Evolutionary conservation across 2,113 vertebrate genomes (phyloP), one percentile per base, ranked within the genome.

Genomic region (Nothobranchius kuhntae): DNA sequence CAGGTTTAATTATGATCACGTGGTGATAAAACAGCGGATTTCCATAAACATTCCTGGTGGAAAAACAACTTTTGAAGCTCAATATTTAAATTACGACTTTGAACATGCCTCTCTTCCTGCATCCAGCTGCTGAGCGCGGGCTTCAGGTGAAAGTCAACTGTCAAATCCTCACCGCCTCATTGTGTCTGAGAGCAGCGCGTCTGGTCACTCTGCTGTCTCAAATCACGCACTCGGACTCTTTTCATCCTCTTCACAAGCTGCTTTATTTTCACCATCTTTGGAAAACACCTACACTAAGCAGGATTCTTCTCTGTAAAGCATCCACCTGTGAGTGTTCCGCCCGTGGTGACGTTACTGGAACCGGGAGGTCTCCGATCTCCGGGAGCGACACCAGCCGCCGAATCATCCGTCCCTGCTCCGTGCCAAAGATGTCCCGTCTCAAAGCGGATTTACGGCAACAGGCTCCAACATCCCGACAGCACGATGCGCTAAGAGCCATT

Each of bases 401-500:
- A 45, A 45, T 13, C 10, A 2, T 45, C 44, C 36, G 30, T 30
- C 61, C 48, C 68, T 47, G 81, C 68, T 45, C 53, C 54, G 53
- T 7, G 67, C 52, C n/a, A 78, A 42, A 73, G 14, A 89, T 89
- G 89, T 71, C 85, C 83, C 82, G 85, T 66, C 77, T 85, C 9
- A 85, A 87, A 82, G 74, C 55, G 89, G 87, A 89, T 86, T 68
- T 81, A 73, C 65, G 81, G 83, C 78, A 75, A 70, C 66, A 70
- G 73, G 77, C 73, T 48, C 40, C 70, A n/a, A 4, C 50, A 47
- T 69, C 61, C 42, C 54, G 53, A 17, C 35, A 61, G 56, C 6
- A 54, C 73, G 85, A 84, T 58, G 71, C 75, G 4, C 68, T 71
- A 61, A 78, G 45, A 53, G 72, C 65, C 10, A 40, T 7, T 40